Evolutionary conservation across 2,888 invertebrate species (phyloP), one percentile per base, ranked within the genome.

Genomic region (Oscheius sp.): DNA sequence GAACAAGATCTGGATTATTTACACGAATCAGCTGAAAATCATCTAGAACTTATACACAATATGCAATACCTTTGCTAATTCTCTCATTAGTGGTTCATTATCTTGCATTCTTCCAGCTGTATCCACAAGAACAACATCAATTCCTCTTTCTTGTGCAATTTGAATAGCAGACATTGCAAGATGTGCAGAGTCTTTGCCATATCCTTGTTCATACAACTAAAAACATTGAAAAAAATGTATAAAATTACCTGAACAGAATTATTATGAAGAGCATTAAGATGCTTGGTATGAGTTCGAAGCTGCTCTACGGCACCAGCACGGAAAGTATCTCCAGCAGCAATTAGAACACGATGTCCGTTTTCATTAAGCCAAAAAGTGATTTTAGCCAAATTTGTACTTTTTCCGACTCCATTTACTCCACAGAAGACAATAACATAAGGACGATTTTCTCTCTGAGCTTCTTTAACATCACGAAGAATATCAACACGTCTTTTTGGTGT

Each of bases 101-200:
- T 98, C 97, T 89, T 98, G 98, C 98, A 99, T 98, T 71, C 98
- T 91, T n/a, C 98, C 98, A 39, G 98, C 98, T 0, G 98, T 98
- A 88, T 98, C 98, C 20, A 99, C 91, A n/a, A 99, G 89, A 0
- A 97, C 97, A 10, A 97, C 91, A 89, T 98, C 96, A 66, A 93
- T 90, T 65, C 90, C 90, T 0, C 91, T 90, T 83, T 95, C 95
- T 63, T 91, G 66, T 4, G 84, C 85, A 52, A 83, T 82, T 57
- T 74, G 76, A 76, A 98, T 95, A 0, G 97, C 97, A 87, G 96
- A 96, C 92, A 94, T 92, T 0, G 98, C 97, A 80, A 99, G 95
- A 17, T 95, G 96, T 10, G 98, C 97, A 0, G 97, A 95, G 89
- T 98, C 98, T 88, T 97, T 97, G n/a, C 93, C 92, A 82, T 97